Evolutionary conservation across 2,113 vertebrate species (phyloP).

Genomic region (Suncus etruscus): DNA sequence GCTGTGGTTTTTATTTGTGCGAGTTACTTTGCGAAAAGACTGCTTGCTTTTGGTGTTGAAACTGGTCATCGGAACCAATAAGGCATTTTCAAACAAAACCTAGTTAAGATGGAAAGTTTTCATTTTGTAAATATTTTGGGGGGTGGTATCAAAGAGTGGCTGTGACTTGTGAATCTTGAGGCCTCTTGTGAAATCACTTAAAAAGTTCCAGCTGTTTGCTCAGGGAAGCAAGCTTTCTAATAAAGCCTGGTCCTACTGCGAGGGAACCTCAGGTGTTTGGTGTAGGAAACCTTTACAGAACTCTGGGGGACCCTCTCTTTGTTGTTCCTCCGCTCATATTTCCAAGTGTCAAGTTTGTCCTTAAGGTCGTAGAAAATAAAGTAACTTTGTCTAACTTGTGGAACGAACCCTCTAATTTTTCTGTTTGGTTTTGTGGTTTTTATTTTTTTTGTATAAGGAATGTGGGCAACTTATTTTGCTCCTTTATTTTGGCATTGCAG

Average conservation of each 20-base stretch:
- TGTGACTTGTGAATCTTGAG: slow-evolving; percentile 68
- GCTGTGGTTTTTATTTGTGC: slow-evolving; percentile 66
- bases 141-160: slow-evolving; percentile 38
- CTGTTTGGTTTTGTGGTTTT: slow-evolving; percentile 23
- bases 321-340: background rate
- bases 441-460: slow-evolving; percentile 30
- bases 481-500: slow-evolving; percentile 24
- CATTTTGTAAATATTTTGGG: slow-evolving; percentile 78
- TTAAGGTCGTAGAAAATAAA: slow-evolving; percentile 31
- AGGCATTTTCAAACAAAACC: slow-evolving; percentile 66
- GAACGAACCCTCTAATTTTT: slow-evolving; percentile 44
- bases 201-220: slow-evolving; percentile 66
- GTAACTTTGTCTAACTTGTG: slow-evolving; percentile 17
- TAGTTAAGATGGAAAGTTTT: slow-evolving; percentile 64
- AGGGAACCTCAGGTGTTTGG: slow-evolving; percentile 52
- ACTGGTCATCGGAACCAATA: slow-evolving; percentile 48
- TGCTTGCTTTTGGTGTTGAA: slow-evolving; percentile 50
- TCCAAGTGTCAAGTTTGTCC: slow-evolving; percentile 33
- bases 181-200: slow-evolving; percentile 70
- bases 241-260: slow-evolving; percentile 41
- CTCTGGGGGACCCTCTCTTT: slow-evolving; percentile 4
- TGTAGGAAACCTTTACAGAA: slow-evolving; percentile 53
- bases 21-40: slow-evolving; percentile 59
- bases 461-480: background rate
- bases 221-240: slow-evolving; percentile 45